Evolutionary conservation across 2,797 vertebrate genomes (phyloP).

Genomic region (Thripadectes ignobilis): DNA sequence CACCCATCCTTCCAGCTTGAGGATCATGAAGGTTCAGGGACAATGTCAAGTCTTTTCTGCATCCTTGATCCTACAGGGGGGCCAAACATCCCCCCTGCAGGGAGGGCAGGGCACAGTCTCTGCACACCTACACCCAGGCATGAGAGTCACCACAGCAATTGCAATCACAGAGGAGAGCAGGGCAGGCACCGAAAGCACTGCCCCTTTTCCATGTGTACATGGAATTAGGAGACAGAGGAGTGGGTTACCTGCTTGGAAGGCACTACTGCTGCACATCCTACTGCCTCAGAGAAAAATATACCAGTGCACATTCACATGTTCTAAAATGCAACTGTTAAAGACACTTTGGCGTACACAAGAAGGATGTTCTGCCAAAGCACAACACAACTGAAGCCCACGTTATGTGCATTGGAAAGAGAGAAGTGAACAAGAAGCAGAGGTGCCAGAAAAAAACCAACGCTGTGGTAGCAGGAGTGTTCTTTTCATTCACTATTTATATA

Average conservation of each 20-base stretch:
- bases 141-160: background rate
- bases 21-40: rapidly evolving
- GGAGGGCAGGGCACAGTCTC: background rate
- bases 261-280: background rate
- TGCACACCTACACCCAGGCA: background rate
- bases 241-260: background rate
- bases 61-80: background rate
- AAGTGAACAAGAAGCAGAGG: background rate
- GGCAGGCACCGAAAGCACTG: rapidly evolving
- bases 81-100: background rate
- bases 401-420: rapidly evolving
- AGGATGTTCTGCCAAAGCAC: background rate
- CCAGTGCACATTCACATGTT: rapidly evolving
- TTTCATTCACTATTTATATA: background rate
- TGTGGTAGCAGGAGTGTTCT: background rate
- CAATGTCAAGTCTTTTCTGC: no score
- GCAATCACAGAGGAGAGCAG: no score
- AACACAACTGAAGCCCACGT: background rate
- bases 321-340: background rate
- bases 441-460: background rate
- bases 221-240: background rate
- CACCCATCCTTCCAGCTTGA: background rate
- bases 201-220: no score
- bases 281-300: background rate
- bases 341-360: rapidly evolving